Percentiles rank a stretch among this genome's conserved stretches.
Conservation (phyloP, 2,797 vertebrate genomes). For the Phoeniculus purpureus region DNA sequence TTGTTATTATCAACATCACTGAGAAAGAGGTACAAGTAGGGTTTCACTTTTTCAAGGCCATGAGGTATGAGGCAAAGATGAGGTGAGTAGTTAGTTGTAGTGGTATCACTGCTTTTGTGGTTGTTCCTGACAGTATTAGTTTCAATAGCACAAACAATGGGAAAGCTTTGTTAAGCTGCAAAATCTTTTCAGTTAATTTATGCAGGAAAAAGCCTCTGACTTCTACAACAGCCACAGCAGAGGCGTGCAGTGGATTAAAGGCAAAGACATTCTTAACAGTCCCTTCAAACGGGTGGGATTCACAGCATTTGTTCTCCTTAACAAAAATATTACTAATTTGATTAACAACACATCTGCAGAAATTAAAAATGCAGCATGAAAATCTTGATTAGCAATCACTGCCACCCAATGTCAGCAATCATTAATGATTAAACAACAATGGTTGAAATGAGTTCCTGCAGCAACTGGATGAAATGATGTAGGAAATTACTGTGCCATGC, state of each 20-base stretch:
- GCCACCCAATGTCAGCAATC: conserved; percentile 58
- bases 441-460: conserved; percentile 69
- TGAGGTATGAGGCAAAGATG: not conserved
- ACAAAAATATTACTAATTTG: conserved; percentile 48
- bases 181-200: conserved; percentile 49
- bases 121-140: conserved; percentile 2
- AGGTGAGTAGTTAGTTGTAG: not conserved
- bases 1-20: not conserved
- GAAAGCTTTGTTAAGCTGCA: conserved; percentile 32
- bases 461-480: conserved; percentile 71
- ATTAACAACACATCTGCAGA: conserved; percentile 54
- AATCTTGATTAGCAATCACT: conserved; percentile 74
- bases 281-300: not conserved
- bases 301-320: not conserved
- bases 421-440: conserved; percentile 74
- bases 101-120: not conserved
- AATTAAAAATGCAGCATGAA: conserved; percentile 44
- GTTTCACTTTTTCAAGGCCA: not conserved
- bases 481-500: conserved; percentile 62
- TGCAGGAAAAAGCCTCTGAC: not conserved
- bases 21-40: not conserved
- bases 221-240: not conserved
- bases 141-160: not conserved
- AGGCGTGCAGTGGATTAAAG: conserved; percentile 30
- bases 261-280: not conserved